phyloP scores from a whole-genome alignment of 2,797 vertebrate species.

The Eulemur rubriventer region DNA sequence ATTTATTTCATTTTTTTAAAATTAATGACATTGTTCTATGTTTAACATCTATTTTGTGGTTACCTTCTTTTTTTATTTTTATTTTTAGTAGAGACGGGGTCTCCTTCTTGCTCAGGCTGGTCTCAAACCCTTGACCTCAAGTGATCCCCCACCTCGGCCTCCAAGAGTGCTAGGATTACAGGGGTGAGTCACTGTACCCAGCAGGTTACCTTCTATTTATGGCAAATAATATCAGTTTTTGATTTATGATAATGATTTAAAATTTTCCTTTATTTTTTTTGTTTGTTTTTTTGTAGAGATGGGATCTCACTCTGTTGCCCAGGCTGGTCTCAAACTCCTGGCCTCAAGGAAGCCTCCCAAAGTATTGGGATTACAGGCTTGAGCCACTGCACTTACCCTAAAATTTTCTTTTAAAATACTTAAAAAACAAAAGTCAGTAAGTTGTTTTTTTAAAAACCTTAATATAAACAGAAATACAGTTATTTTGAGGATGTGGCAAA shows the following conservation, averaged over 20 bases:
- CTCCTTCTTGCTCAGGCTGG: too few relatives aligned
- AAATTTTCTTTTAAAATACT: slow-evolving; percentile 1
- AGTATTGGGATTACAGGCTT: background rate
- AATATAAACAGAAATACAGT: background rate
- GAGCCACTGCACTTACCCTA: background rate
- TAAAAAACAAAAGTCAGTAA: background rate
- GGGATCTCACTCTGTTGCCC: background rate
- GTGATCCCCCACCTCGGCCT: too few relatives aligned
- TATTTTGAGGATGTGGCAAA: background rate
- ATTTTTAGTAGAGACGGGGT: too few relatives aligned
- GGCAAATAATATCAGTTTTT: background rate
- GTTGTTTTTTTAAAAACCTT: background rate
- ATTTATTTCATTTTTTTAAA: background rate
- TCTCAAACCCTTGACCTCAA: too few relatives aligned
- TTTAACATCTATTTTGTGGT: slow-evolving; percentile 18
- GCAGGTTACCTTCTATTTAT: background rate
- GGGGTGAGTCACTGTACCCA: too few relatives aligned
- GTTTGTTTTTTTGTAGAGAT: background rate
- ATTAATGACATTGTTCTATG: background rate
- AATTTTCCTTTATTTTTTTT: background rate
- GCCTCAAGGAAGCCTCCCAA: background rate
- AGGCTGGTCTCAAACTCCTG: background rate
- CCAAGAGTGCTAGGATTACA: too few relatives aligned
- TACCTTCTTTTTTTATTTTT: background rate
- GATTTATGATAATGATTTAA: background rate